These are phyloP conservation scores for Gracilinanus agilis DNA, from an alignment of 2,113 vertebrate genomes.

Conservation along the genomic window DNA sequence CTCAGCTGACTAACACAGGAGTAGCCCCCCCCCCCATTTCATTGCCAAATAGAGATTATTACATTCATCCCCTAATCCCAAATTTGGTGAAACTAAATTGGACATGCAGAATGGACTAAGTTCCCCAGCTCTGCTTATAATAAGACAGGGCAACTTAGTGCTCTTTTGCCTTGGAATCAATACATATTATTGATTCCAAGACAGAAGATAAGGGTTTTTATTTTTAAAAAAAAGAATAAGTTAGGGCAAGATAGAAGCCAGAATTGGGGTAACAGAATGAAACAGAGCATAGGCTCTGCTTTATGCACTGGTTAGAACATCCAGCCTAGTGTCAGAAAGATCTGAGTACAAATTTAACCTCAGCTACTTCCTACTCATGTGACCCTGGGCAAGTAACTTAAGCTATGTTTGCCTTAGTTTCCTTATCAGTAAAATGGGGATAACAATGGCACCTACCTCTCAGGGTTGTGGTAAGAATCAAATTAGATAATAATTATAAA, in stretches of 20 bases:
- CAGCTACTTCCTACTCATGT: not conserved
- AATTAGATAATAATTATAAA: not conserved
- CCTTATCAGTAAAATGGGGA: not conserved
- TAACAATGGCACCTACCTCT: not conserved
- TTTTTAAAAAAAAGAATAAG: too few relatives aligned
- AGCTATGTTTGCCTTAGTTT: constrained; percentile 1
- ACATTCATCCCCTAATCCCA: not conserved
- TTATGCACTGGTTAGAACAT: too few relatives aligned
- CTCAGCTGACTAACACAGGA: constrained; percentile 55
- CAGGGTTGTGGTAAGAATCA: not conserved
- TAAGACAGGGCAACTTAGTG: not conserved
- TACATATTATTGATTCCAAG: too few relatives aligned
- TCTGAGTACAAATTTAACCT: not conserved
- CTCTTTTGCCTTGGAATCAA: too few relatives aligned
- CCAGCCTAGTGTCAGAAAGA: not conserved
- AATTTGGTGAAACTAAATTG: not conserved
- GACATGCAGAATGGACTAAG: not conserved
- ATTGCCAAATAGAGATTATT: not conserved
- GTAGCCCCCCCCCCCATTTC: not conserved
- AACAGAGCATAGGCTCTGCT: not conserved
- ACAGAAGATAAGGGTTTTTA: too few relatives aligned
- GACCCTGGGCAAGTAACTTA: fast-evolving
- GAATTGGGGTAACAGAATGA: not conserved
- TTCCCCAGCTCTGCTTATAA: not conserved
- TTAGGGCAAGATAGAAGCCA: not conserved